Evolutionary conservation across 2,113 vertebrate species (phyloP).

Genomic region (Marmota flaviventris): DNA sequence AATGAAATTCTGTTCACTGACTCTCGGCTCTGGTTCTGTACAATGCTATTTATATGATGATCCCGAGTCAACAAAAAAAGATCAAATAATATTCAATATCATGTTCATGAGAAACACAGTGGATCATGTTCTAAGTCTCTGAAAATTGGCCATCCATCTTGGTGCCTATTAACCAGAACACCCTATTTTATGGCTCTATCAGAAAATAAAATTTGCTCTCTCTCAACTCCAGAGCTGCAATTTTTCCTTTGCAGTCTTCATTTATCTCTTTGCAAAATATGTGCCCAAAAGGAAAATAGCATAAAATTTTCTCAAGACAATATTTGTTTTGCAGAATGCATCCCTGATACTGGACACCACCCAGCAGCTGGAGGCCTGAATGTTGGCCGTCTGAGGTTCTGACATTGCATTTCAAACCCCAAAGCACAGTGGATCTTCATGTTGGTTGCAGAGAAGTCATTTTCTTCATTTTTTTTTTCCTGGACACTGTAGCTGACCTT

Average conservation of each 20-base stretch:
- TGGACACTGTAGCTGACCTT: constrained; percentile 17
- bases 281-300: constrained; percentile 34
- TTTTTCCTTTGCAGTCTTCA: constrained; percentile 38
- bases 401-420: constrained; percentile 39
- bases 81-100: not conserved
- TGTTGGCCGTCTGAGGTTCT: not conserved
- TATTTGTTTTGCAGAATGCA: constrained; percentile 64
- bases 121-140: not conserved
- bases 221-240: constrained; percentile 30
- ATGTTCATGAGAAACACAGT: not conserved
- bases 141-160: not conserved
- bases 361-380: constrained; percentile 52
- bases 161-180: not conserved
- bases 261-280: constrained; percentile 71
- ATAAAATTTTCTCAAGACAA: constrained; percentile 59
- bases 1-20: not conserved
- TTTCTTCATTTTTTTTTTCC: constrained; percentile 17
- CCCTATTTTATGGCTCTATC: not conserved
- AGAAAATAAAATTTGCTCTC: not conserved
- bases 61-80: not conserved
- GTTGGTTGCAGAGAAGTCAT: constrained; percentile 37
- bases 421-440: constrained; percentile 56
- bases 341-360: constrained; percentile 45
- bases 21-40: not conserved
- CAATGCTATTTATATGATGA: not conserved